Percentiles rank a stretch among this genome's conserved stretches.
Conservation (phyloP, 2,113 vertebrate species). For the Phalacrocorax pelagicus region DNA sequence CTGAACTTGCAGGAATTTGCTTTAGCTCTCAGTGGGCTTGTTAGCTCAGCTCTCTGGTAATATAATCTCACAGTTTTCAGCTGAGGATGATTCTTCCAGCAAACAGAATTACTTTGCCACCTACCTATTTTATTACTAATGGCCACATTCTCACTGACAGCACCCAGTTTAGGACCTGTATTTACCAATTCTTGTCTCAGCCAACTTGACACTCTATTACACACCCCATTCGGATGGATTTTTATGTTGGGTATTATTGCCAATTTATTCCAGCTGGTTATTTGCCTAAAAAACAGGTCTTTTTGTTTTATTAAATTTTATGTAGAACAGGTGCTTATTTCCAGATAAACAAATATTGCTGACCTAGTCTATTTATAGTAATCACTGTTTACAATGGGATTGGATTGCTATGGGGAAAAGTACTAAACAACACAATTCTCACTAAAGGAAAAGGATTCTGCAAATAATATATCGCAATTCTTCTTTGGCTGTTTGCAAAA, state of each 20-base stretch:
- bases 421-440: neutral
- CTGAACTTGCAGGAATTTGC: neutral
- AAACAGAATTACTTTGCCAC: neutral
- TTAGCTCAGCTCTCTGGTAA: neutral
- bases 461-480: neutral
- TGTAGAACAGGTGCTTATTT: neutral
- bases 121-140: neutral
- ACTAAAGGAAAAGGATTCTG: neutral
- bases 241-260: neutral
- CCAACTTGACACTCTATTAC: accelerated
- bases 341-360: neutral
- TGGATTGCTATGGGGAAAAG: neutral
- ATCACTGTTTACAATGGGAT: neutral
- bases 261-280: neutral
- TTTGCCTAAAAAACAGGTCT: neutral
- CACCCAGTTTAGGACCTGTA: neutral
- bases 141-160: neutral
- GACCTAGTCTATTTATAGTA: neutral
- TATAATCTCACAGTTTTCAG: neutral
- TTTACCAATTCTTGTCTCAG: neutral
- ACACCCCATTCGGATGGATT: neutral
- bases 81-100: neutral
- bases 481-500: neutral
- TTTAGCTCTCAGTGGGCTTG: neutral
- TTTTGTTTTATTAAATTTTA: neutral